These are phyloP conservation scores for Spisula solida DNA, from an alignment of 2,888 invertebrate species.

Conservation along the genomic window DNA sequence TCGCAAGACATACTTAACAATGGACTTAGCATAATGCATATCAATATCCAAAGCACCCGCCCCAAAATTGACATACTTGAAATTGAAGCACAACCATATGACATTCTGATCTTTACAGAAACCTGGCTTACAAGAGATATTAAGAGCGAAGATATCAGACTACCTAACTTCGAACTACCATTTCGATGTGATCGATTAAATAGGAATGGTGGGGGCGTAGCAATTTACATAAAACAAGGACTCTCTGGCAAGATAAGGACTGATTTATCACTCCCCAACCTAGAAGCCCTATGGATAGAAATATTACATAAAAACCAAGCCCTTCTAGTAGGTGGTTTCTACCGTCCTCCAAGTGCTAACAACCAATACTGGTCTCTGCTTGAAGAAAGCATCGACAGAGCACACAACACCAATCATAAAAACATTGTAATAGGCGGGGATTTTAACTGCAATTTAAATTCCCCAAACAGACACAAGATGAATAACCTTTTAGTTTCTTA, in stretches of 20 bases:
- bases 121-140: too few species aligned
- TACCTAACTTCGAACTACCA: too few species aligned
- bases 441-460: too few species aligned
- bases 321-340: neutral
- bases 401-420: neutral
- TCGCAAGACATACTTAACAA: neutral
- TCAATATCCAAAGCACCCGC: neutral
- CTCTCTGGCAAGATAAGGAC: too few species aligned
- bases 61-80: neutral
- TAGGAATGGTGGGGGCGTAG: too few species aligned
- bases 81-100: slow-evolving; percentile 16
- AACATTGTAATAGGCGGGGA: neutral
- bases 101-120: neutral
- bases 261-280: too few species aligned
- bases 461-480: too few species aligned
- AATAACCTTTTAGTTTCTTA: neutral
- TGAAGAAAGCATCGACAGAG: slow-evolving; percentile 2
- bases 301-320: neutral
- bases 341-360: neutral
- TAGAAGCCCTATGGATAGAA: neutral
- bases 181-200: too few species aligned
- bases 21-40: neutral
- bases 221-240: too few species aligned
- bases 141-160: too few species aligned
- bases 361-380: neutral